These are phyloP conservation scores for Eupithecia subfuscata DNA, from an alignment of 2,888 invertebrate species.

Conservation along the genomic window DNA sequence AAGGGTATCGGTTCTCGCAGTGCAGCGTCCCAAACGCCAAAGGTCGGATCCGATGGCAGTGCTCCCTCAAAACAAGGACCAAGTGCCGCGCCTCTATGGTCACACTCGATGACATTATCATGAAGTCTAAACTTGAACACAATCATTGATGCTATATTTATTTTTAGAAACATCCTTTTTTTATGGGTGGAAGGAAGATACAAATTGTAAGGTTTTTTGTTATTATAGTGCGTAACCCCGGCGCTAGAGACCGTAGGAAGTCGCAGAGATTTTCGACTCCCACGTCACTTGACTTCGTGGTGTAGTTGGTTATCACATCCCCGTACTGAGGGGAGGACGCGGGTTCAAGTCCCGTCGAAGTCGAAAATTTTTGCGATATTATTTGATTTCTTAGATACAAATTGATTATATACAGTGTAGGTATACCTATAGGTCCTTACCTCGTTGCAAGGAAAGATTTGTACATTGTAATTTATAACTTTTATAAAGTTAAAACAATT, in stretches of 20 bases:
- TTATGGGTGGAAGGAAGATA: background rate
- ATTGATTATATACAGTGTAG: background rate
- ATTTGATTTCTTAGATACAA: too few species aligned
- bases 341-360: too few species aligned
- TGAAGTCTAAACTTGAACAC: slow-evolving; percentile 44
- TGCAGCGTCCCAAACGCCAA: slow-evolving; percentile 51
- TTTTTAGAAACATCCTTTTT: background rate
- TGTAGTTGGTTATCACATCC: too few species aligned
- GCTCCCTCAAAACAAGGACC: slow-evolving; percentile 50
- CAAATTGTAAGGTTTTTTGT: too few species aligned
- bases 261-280: too few species aligned
- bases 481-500: background rate
- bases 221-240: too few species aligned
- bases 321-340: too few species aligned
- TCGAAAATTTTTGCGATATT: too few species aligned
- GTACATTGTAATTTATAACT: background rate
- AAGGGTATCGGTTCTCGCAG: slow-evolving; percentile 60
- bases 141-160: slow-evolving; percentile 32
- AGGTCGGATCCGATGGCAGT: slow-evolving; percentile 48
- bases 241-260: too few species aligned
- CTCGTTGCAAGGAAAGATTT: background rate
- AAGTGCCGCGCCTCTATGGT: slow-evolving; percentile 53
- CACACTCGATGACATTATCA: slow-evolving; percentile 42
- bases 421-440: background rate
- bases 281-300: too few species aligned